Base-by-base conservation (phyloP, 2,113 vertebrate genomes). In the Silurus meridionalis region DNA sequence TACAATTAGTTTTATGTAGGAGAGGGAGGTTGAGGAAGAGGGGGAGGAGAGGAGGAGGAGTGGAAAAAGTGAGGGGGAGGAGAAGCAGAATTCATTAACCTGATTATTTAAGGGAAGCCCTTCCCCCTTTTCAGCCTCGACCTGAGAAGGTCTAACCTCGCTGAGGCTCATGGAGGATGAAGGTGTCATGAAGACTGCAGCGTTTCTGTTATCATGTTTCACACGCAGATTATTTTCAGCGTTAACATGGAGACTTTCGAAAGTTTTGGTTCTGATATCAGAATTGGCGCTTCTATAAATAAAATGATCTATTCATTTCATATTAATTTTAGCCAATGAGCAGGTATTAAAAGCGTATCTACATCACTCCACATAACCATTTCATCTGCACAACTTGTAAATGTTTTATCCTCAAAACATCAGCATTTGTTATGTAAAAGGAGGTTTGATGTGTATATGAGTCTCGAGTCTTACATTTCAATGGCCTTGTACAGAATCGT, bases 101-200 rank as follows among this genome's bases (percentile, higher is more conserved):
- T 92, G 90, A 94, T 94, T 92, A 92, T 77, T 90, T 88, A 88
- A 85, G 92, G 89, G 90, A 86, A 90, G 90, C 92, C 92, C 92
- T 83, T 90, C 91, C 91, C 89, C 92, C 88, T 88, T 84, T 72
- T 19, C 11, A 87, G 84, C 83, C 89, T 79, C 71, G 82, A 87
- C 77, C 86, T 23, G 53, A 28, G 74, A 48, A 55, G 78, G n/a
- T 25, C 58, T 17, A 23, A 71, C 77, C 83, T 85, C 60, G 50
- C 57, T 74, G 77, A 55, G 48, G 81, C 28, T 84, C 63, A 80
- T 83, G 83, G 82, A 82, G 84, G 84, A 86, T 86, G 53, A 25
- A 85, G 48, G n/a, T 25, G 37, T 82, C 37, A 64, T 77, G 80
- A 60, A 80, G 19, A 55, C 66, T 57, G 11, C 11, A 7, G 25